A percentile compares a stretch with the other conserved stretches of the same genome.
Evolutionary conservation across 2,797 vertebrate genomes (phyloP).

Genomic region (Microchirus variegatus): DNA sequence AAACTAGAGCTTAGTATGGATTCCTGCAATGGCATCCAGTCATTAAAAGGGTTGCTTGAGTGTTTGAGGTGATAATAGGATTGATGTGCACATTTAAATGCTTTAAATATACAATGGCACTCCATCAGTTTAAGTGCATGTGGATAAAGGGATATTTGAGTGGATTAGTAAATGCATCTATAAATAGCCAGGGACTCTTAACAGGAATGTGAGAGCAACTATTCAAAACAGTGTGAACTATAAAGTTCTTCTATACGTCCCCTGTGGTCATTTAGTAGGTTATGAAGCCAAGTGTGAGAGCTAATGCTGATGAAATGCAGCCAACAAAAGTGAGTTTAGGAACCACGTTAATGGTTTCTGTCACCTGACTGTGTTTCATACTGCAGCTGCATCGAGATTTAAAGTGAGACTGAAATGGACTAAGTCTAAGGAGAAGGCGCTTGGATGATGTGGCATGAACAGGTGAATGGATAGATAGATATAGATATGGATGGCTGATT

Average conservation of each 20-base stretch:
- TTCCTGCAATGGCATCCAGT: background rate
- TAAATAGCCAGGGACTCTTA: conserved; percentile 15
- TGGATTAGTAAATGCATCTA: conserved; percentile 29
- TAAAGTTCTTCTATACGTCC: conserved; percentile 28
- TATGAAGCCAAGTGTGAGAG: conserved; percentile 39
- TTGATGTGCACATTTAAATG: background rate
- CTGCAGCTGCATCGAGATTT: conserved; percentile 25
- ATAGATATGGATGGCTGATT: conserved; percentile 24
- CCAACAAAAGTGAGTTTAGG: conserved; percentile 25
- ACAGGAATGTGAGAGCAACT: conserved; percentile 21
- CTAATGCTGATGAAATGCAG: conserved; percentile 21
- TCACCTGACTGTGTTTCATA: conserved; percentile 25
- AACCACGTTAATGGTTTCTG: conserved; percentile 33
- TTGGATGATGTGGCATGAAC: conserved; percentile 9
- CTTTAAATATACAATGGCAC: background rate
- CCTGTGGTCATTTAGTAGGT: conserved; percentile 48
- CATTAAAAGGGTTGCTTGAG: background rate
- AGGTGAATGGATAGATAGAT: conserved; percentile 27
- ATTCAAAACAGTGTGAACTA: conserved; percentile 24
- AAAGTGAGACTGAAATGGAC: conserved; percentile 20
- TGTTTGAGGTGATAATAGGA: background rate
- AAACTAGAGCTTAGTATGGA: background rate
- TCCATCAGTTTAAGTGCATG: conserved; percentile 8
- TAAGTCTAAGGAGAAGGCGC: conserved; percentile 20
- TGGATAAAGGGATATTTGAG: conserved; percentile 22